Conservation (phyloP, 2,797 vertebrate genomes). For the Mormyrus proboscirostris region DNA sequence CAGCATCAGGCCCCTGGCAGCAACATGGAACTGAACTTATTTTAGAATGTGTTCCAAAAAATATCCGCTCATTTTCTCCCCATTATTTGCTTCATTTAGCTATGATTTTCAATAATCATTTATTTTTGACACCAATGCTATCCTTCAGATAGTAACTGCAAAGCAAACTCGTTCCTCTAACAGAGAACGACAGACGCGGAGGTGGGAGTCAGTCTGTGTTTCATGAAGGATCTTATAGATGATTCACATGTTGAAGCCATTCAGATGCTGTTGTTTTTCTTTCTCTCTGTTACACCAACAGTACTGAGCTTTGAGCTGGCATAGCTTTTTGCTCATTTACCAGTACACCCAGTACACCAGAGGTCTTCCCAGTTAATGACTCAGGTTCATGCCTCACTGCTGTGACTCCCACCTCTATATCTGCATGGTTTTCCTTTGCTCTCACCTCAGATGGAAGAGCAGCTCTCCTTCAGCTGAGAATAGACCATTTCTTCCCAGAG, state of each 20-base stretch:
- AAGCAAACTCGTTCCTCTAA: not conserved
- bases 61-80: not conserved
- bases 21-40: slow-evolving; percentile 6
- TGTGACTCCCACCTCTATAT: not conserved
- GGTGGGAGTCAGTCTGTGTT: not conserved
- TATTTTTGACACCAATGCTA: not conserved
- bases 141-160: not conserved
- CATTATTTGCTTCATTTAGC: not conserved
- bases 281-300: not conserved
- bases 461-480: not conserved
- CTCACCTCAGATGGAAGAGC: not conserved
- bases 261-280: not conserved
- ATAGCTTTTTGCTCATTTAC: not conserved
- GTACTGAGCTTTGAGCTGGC: not conserved
- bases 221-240: not conserved
- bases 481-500: slow-evolving; percentile 16
- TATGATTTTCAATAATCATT: not conserved
- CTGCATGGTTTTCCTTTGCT: slow-evolving; percentile 4
- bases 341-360: not conserved
- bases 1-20: not conserved
- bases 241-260: not conserved
- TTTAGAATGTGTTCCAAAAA: not conserved
- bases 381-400: not conserved
- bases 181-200: not conserved
- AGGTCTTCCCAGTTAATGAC: not conserved